Base-by-base conservation (phyloP, 2,888 invertebrate genomes). In the Pilophorus perplexus region DNA sequence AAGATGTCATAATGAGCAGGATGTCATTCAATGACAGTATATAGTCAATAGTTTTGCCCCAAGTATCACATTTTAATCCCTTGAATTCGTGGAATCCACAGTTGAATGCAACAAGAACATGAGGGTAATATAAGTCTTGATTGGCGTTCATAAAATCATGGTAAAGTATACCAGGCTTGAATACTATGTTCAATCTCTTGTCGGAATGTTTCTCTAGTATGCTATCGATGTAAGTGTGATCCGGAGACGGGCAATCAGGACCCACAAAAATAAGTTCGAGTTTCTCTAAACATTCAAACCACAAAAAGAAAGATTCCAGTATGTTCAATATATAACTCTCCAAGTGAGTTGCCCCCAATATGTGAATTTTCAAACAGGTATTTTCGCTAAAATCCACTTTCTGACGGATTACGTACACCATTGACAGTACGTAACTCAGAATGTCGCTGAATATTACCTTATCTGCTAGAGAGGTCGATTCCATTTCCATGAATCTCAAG, bases 11-110 rank as follows among this genome's bases (percentile, higher is more conserved):
- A 38, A 75, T 67, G 28, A 77, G 66, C 18, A 75, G 73, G 23
- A 73, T 69, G 3, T 69, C 65, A 6, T 54, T 22, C 64, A 71
- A 60, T 23, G 73, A 57, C 18, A 74, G 25, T 20, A 77, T 70
- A 59, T 62, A 69, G 6, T 71, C 67, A 27, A 77, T 65, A 42
- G 75, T 74, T 10, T 69, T 64, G 37, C 68, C 57, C 77, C 77
- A 77, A 3, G 71, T 70, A 69, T 76, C 74, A 18, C 46, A 44
- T 6, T 64, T 67, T 4, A 66, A 46, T 20, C 70, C 68, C 64
- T 71, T 67, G 66, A 70, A 73, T 67, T 75, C 75, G 71, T 76
- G 75, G 55, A 77, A 70, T 22, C 77, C 76, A 70, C 75, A 75
- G 68, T 77, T 77, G 67, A 76, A 75, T 0, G 74, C 74, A 8